A percentile compares a stretch with the other conserved stretches of the same genome.
These are phyloP conservation scores for Mythimna albipuncta DNA, from an alignment of 2,888 invertebrate species.

Conservation along the genomic window DNA sequence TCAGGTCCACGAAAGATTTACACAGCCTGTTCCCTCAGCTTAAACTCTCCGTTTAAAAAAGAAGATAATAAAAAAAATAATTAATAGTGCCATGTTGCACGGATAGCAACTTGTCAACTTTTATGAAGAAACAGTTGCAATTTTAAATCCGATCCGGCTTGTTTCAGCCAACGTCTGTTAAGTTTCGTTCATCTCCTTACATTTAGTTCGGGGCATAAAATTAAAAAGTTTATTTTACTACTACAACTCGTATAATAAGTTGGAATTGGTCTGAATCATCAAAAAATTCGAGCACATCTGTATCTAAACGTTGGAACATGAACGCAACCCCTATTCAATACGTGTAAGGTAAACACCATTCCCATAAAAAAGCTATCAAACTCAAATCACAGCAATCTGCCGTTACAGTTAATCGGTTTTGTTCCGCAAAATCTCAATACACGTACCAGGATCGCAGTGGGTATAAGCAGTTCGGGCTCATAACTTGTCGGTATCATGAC, in stretches of 20 bases:
- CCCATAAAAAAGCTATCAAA: slow-evolving; percentile 62
- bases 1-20: not conserved
- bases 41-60: not conserved
- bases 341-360: slow-evolving; percentile 55
- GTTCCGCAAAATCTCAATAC: slow-evolving; percentile 64
- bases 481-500: slow-evolving; percentile 84
- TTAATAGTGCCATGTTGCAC: slow-evolving; percentile 13
- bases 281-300: not conserved
- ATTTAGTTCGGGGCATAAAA: slow-evolving; percentile 32
- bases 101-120: slow-evolving; percentile 34
- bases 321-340: slow-evolving; percentile 35
- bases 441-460: slow-evolving; percentile 55
- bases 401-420: slow-evolving; percentile 69
- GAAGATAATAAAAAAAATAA: not conserved
- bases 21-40: not conserved
- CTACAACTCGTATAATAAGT: slow-evolving; percentile 3
- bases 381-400: slow-evolving; percentile 65
- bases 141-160: slow-evolving; percentile 33
- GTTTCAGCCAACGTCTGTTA: slow-evolving; percentile 24
- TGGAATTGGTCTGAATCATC: not conserved
- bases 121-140: slow-evolving; percentile 37
- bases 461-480: slow-evolving; percentile 71
- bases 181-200: slow-evolving; percentile 27
- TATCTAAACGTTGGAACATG: slow-evolving; percentile 19
- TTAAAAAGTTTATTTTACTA: slow-evolving; percentile 27